Evolutionary conservation across 2,797 vertebrate species (phyloP).

Genomic region (Notolepis coatsorum): DNA sequence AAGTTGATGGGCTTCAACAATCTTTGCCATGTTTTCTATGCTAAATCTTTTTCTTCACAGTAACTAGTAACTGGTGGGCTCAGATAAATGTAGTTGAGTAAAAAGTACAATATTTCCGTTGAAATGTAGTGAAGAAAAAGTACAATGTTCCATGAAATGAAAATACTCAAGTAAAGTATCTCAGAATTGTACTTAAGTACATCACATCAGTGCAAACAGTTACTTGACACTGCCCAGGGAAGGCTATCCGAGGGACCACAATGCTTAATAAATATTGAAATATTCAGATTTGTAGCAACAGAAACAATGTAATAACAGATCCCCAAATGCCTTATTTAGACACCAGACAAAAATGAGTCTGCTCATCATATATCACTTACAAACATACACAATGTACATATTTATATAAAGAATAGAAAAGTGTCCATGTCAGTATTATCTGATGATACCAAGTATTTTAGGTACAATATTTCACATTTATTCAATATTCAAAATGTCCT

Average conservation of each 20-base stretch:
- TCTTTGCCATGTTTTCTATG: too few species aligned
- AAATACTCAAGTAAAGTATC: too few species aligned
- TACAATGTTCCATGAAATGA: too few species aligned
- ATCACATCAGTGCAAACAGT: neutral
- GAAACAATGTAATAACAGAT: neutral
- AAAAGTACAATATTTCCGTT: too few species aligned
- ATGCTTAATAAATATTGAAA: neutral
- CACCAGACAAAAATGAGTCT: neutral
- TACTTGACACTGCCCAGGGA: too few species aligned
- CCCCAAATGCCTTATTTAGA: neutral
- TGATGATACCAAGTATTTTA: neutral
- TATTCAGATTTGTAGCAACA: neutral
- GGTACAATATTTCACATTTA: neutral
- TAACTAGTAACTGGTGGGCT: too few species aligned
- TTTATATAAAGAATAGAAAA: neutral
- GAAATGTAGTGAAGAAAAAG: too few species aligned
- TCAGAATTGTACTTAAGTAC: too few species aligned
- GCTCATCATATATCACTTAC: neutral
- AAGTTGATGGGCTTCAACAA: too few species aligned
- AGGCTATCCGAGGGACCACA: neutral
- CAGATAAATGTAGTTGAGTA: too few species aligned
- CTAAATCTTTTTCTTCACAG: too few species aligned
- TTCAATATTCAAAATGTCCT: slow-evolving; percentile 21
- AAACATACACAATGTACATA: slow-evolving; percentile 7
- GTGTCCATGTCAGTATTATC: neutral